Percentiles rank a stretch among this genome's conserved stretches.
Evolutionary conservation across 2,888 invertebrate species (phyloP).

Genomic region (Temnothorax ravouxi): DNA sequence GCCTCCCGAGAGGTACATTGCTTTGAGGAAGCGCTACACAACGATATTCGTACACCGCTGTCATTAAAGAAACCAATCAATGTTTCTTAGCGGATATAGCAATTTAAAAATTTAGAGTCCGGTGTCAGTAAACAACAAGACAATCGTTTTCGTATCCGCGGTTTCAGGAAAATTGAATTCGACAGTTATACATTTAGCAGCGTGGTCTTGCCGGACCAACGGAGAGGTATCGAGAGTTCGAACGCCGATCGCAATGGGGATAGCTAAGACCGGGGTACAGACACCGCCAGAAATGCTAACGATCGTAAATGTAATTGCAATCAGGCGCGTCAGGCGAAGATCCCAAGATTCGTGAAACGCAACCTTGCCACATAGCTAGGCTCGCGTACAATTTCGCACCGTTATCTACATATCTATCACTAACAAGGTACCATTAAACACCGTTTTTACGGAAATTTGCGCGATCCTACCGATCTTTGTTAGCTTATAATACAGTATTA

Average conservation of each 20-base stretch:
- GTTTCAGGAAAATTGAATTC: constrained; percentile 10
- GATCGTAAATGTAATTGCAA: constrained; percentile 61
- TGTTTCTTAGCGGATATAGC: background rate
- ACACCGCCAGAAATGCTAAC: constrained; percentile 83
- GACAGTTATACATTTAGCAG: constrained; percentile 7
- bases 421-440: background rate
- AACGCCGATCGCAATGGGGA: constrained; percentile 40
- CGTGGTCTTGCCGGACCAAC: constrained; percentile 19
- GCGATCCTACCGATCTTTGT: background rate
- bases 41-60: background rate
- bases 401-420: constrained; percentile 12
- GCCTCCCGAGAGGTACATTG: constrained; percentile 6
- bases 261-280: constrained; percentile 56
- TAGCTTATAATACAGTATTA: background rate
- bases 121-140: background rate
- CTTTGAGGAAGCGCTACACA: constrained; percentile 34
- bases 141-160: background rate
- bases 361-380: constrained; percentile 67
- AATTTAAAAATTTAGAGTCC: constrained; percentile 34
- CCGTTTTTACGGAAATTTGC: background rate
- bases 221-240: constrained; percentile 17
- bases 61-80: background rate
- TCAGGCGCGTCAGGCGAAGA: constrained; percentile 55
- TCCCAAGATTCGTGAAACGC: constrained; percentile 62
- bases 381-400: constrained; percentile 55